Conservation (phyloP, 2,113 vertebrate genomes). For the Motacilla alba region DNA sequence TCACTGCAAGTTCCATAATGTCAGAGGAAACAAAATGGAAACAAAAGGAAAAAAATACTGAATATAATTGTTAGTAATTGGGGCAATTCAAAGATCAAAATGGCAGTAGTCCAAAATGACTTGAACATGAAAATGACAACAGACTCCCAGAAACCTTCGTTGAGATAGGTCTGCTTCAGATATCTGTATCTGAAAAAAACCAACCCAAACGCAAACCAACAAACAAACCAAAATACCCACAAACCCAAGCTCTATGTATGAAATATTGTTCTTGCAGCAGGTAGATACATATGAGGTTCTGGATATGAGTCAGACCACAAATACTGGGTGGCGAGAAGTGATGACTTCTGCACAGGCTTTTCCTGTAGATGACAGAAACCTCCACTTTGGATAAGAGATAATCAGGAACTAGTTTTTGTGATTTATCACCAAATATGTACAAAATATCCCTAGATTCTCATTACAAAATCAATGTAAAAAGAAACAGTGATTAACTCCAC, state of each 20-base stretch:
- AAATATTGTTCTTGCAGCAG: not conserved
- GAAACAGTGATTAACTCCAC: not conserved
- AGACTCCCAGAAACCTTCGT: not conserved
- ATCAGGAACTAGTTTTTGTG: not conserved
- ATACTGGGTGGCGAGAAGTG: rapidly evolving
- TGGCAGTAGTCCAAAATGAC: not conserved
- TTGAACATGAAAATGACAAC: not conserved
- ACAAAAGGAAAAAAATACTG: not conserved
- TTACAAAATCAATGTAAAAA: not conserved
- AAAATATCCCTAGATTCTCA: not conserved
- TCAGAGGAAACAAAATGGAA: not conserved
- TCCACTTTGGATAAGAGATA: not conserved
- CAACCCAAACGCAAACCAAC: not conserved
- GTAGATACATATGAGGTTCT: not conserved
- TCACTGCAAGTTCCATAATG: not conserved
- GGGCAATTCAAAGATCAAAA: not conserved
- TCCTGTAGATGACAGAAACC: not conserved
- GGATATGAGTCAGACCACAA: not conserved
- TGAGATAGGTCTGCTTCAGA: not conserved
- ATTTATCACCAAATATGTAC: not conserved
- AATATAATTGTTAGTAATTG: not conserved
- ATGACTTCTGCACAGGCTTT: not conserved
- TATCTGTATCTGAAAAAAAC: not conserved
- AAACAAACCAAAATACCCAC: not conserved
- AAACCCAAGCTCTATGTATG: rapidly evolving